Evolutionary conservation across 2,888 invertebrate species (phyloP), one percentile per base, ranked within the genome.

Genomic region (Alcis repandata): DNA sequence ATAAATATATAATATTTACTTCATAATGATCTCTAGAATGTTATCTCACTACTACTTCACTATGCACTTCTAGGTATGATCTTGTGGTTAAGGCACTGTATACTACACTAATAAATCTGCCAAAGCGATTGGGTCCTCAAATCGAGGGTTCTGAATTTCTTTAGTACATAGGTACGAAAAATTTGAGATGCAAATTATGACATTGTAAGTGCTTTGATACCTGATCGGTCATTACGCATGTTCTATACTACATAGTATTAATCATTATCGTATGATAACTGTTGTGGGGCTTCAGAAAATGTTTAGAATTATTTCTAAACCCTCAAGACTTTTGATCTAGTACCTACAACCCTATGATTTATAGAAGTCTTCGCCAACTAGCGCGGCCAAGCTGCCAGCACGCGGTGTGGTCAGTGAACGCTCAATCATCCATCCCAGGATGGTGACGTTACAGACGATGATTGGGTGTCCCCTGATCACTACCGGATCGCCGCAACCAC

Each of bases 21-120:
- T 20, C 22, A 32, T 32, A 9, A n/a, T 46, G n/a, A 27, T 46
- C 3, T 32, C 17, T 32, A 49, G 32, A 49, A 49, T 49, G 48
- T 49, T 49, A 49, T 49, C 48, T 32, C 46, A 46, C 32, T 11
- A 32, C 17, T 32, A 10, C 10, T 15, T 32, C 32, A 33, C 15
- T 32, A 15, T n/a, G 27, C 17, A 32, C 45, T 38, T 3, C 4
- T 38, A 38, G 38, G 38, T 38, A n/a, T 38, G n/a, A n/a, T n/a
- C 13, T 38, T 27, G 27, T 27, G 27, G 38, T n/a, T n/a, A n/a
- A 13, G 4, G n/a, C 13, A n/a, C 6, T 38, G n/a, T 4, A 13
- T n/a, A n/a, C 36, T 1, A 11, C n/a, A 36, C 13, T 11, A 13
- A 10, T 36, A 10, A 1, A 36, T 36, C 36, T 2, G 10, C 10